Percentiles rank a stretch among this genome's conserved stretches.
These are phyloP conservation scores for Drosophila multiciliata DNA, from an alignment of 2,888 invertebrate genomes.

Conservation along the genomic window DNA sequence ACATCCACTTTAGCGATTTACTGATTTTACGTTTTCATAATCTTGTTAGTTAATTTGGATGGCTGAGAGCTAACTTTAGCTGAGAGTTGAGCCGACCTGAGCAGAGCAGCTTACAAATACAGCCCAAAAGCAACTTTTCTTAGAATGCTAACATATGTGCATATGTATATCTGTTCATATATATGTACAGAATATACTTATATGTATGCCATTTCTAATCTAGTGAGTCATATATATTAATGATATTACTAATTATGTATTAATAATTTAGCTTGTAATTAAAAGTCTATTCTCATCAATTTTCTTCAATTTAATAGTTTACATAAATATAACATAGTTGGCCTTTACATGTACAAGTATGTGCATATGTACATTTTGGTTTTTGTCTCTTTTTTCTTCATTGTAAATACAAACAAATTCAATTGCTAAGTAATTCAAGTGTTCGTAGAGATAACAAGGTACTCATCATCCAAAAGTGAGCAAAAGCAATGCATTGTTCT, in stretches of 20 bases:
- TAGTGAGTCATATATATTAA: background rate
- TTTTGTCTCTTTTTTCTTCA: constrained; percentile 10
- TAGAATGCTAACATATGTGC: background rate
- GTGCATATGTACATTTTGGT: background rate
- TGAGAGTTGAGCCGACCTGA: constrained; percentile 6
- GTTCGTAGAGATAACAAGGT: constrained; percentile 75
- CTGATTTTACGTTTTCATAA: constrained; percentile 83
- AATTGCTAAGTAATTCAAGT: constrained; percentile 69
- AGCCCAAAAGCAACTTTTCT: background rate
- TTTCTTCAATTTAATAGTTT: background rate
- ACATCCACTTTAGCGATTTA: constrained; percentile 84
- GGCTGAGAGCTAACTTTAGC: constrained; percentile 55
- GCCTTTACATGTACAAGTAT: background rate
- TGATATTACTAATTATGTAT: background rate
- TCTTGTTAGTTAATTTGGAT: constrained; percentile 82
- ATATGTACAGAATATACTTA: background rate
- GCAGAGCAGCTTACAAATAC: constrained; percentile 1
- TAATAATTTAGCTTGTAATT: background rate
- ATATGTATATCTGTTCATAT: background rate
- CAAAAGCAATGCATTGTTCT: constrained; percentile 36
- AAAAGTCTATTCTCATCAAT: background rate
- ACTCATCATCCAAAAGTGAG: constrained; percentile 60
- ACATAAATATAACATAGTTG: background rate
- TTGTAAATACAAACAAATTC: constrained; percentile 56
- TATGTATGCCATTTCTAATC: background rate